Conservation (phyloP, 1,140 invertebrate species). For the Pseudomyrmex sp. region DNA sequence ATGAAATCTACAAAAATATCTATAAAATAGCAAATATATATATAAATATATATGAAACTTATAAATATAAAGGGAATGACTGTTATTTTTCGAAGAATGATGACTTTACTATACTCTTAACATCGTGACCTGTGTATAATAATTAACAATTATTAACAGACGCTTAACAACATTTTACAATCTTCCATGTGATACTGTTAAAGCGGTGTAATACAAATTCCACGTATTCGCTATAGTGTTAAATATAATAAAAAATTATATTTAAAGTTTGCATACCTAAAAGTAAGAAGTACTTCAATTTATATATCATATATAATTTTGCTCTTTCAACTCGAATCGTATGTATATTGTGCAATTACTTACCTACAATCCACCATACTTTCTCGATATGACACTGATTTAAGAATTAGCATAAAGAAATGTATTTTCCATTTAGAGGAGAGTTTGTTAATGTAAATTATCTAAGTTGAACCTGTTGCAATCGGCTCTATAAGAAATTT, state of each 20-base stretch:
- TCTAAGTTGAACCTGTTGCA: conserved; percentile 74
- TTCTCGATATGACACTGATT: conserved; percentile 52
- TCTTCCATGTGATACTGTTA: conserved; percentile 4
- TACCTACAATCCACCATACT: conserved; percentile 61
- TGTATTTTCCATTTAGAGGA: conserved; percentile 45
- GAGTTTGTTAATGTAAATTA: conserved; percentile 46
- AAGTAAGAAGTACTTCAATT: conserved; percentile 6
- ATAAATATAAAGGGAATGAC: conserved; percentile 39
- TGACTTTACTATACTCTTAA: conserved; percentile 37
- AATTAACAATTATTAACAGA: conserved; percentile 2
- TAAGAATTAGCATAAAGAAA: conserved; percentile 48
- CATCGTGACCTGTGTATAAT: conserved; percentile 14
- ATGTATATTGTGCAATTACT: background rate
- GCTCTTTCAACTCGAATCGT: background rate
- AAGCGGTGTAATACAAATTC: conserved; percentile 5
- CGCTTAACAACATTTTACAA: conserved; percentile 44
- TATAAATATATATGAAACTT: conserved; percentile 9
- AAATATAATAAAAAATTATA: conserved; percentile 57
- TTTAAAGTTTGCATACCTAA: conserved; percentile 57
- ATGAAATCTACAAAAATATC: background rate
- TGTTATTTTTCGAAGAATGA: conserved; percentile 35
- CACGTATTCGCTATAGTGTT: background rate
- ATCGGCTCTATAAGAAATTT: conserved; percentile 77
- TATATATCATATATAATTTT: background rate
- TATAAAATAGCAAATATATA: conserved; percentile 27